Base-by-base conservation (phyloP, 1,140 invertebrate species). In the Elymnias hypermnestra region DNA sequence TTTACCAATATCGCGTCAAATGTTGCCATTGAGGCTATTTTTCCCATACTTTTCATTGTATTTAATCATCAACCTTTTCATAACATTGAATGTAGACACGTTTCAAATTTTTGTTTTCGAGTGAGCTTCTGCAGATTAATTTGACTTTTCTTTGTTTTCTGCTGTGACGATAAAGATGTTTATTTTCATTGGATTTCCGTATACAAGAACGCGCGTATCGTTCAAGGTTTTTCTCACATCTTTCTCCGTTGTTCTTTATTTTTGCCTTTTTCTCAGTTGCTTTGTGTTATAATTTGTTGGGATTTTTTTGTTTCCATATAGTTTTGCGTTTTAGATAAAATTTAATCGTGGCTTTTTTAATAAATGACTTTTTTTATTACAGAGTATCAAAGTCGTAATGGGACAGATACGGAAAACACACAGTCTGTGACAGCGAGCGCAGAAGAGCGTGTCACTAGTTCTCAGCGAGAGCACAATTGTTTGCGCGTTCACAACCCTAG, bases 401-500 rank as follows among this genome's bases (percentile, higher is more conserved):
- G 65, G 5, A 52, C 63, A 40, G 71, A 73, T 29, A 51, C 43
- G 38, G 50, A 45, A 3, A 44, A 38, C 10, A 22, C 40, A 12
- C 62, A 47, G 25, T 50, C 23, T 18, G 41, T 35, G 29, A 43
- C 44, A 7, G 45, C 46, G 10, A 57, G 28, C n/a, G 42, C 46
- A 22, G 61, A 57, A 21, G 55, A 57, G 14, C 44, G 57, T 5
- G 63, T 54, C 6, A 12, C 56, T 10, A 49, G 26, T 26, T 40
- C 38, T 17, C 23, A 50, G 28, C 43, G 66, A 6, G 62, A 71
- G 12, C 21, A 43, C 8, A 77, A 77, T 43, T 73, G 74, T 2
- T 57, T 75, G 10, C 57, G 66, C 17, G 62, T 59, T 1, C 71
- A 64, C 60, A 84, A 84, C 40, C 64, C 74, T 8, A 46, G 82